A percentile compares a stretch with the other conserved stretches of the same genome.
These are phyloP conservation scores for Oncopodura yosiiana DNA, from an alignment of 1,140 invertebrate species.

Conservation along the genomic window DNA sequence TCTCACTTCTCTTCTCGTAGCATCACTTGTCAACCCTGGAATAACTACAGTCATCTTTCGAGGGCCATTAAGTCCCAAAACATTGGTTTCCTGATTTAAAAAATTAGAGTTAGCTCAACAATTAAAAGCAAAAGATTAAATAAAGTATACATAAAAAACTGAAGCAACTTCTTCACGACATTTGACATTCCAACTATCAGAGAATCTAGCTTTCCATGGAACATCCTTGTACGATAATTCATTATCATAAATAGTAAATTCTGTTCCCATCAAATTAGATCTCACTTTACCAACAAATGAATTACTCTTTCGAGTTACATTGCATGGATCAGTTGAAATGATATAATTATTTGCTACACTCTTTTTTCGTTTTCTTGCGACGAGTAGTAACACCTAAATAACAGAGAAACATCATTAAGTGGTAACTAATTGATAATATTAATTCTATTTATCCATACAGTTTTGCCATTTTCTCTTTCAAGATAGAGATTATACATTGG, in stretches of 20 bases:
- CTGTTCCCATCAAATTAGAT: constrained; percentile 91
- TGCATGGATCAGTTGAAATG: constrained; percentile 95
- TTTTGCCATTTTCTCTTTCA: constrained; percentile 89
- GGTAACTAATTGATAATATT: background rate
- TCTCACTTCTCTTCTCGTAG: constrained; percentile 63
- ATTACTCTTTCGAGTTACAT: constrained; percentile 82
- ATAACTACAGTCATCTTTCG: constrained; percentile 97
- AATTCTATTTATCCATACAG: constrained; percentile 46
- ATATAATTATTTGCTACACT: constrained; percentile 96
- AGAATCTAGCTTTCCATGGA: constrained; percentile 38
- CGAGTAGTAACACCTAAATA: constrained; percentile 72
- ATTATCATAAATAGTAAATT: constrained; percentile 90
- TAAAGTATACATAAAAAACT: constrained; percentile 68
- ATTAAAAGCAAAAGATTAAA: background rate
- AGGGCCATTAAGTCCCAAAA: constrained; percentile 95
- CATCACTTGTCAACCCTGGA: constrained; percentile 78
- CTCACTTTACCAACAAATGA: constrained; percentile 88
- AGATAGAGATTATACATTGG: constrained; percentile 96
- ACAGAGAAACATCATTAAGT: background rate
- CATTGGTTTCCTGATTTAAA: constrained; percentile 78
- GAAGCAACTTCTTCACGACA: constrained; percentile 82
- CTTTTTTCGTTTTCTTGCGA: constrained; percentile 93
- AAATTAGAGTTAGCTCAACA: background rate
- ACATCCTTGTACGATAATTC: constrained; percentile 55
- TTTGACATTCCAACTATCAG: constrained; percentile 36